Percentiles rank a stretch among this genome's conserved stretches.
Evolutionary conservation across 2,797 vertebrate species (phyloP).

Genomic region (Cephalopachus bancanus): DNA sequence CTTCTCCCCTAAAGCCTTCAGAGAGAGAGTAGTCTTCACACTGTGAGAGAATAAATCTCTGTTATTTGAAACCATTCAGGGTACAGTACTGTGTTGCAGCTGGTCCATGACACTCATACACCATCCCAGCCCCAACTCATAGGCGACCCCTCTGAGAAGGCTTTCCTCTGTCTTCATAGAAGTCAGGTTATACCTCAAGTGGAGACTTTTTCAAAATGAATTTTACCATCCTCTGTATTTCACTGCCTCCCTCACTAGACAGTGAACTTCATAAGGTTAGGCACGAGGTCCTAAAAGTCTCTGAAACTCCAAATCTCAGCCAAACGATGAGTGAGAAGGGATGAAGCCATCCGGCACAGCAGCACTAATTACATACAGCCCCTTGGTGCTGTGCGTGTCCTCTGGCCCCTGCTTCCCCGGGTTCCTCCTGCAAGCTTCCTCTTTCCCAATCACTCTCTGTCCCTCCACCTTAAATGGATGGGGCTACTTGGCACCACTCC

Average conservation of each 20-base stretch:
- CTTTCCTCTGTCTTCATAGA: not conserved
- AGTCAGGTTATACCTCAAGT: not conserved
- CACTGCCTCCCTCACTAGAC: accelerated
- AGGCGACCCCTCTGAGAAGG: not conserved
- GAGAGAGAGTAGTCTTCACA: not conserved
- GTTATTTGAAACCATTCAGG: too few species aligned
- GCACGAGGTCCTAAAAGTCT: accelerated
- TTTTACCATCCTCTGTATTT: accelerated
- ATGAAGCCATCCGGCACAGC: accelerated
- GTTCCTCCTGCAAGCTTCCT: not conserved
- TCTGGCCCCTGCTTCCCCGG: not conserved
- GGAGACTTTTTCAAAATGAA: not conserved
- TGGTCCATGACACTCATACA: too few species aligned
- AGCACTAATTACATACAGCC: not conserved
- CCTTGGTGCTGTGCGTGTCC: accelerated
- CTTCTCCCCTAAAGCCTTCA: accelerated
- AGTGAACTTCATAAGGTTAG: accelerated
- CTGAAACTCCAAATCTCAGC: not conserved
- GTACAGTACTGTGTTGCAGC: too few species aligned
- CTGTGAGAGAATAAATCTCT: not conserved
- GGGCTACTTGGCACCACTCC: not conserved
- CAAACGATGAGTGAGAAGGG: accelerated
- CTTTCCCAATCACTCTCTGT: not conserved
- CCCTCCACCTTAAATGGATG: not conserved
- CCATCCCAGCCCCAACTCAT: not conserved